Conservation (phyloP, 2,797 vertebrate genomes). For the Bovichtus variegatus region DNA sequence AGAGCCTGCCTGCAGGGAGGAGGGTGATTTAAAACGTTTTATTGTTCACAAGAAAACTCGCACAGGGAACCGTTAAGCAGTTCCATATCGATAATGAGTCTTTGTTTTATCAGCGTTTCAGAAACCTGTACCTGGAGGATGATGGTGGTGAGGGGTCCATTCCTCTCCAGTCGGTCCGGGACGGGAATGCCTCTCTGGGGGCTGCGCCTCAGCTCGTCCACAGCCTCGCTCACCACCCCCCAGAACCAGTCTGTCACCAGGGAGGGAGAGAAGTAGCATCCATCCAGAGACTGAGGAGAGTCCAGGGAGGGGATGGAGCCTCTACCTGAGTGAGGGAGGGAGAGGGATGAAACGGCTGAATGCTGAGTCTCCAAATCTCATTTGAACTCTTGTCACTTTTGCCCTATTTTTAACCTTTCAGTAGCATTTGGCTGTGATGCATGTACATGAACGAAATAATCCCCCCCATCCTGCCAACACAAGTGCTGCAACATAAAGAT, state of each 20-base stretch:
- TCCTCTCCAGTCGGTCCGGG: conserved; percentile 87
- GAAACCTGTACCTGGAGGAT: conserved; percentile 82
- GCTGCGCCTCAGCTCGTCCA: conserved; percentile 83
- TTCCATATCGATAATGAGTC: conserved; percentile 5
- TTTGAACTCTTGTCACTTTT: neutral
- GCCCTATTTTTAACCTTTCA: neutral
- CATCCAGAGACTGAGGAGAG: conserved; percentile 83
- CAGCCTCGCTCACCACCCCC: conserved; percentile 83
- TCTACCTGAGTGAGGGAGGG: conserved; percentile 42
- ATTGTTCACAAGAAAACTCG: neutral
- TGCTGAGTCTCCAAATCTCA: neutral
- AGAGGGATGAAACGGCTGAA: neutral
- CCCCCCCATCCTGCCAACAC: neutral
- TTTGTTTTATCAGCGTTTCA: neutral
- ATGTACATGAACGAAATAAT: neutral
- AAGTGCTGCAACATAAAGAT: neutral
- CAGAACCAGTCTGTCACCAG: conserved; percentile 91
- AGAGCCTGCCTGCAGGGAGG: conserved; percentile 76
- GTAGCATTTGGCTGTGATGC: neutral
- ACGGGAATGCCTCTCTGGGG: conserved; percentile 88
- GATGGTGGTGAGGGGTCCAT: conserved; percentile 88
- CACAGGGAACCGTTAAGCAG: conserved; percentile 1
- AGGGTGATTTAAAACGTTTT: neutral
- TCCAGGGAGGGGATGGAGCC: conserved; percentile 79
- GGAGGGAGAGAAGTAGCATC: conserved; percentile 88